phyloP scores from a whole-genome alignment of 1,140 invertebrate genomes.

The Ceratina australensis region DNA sequence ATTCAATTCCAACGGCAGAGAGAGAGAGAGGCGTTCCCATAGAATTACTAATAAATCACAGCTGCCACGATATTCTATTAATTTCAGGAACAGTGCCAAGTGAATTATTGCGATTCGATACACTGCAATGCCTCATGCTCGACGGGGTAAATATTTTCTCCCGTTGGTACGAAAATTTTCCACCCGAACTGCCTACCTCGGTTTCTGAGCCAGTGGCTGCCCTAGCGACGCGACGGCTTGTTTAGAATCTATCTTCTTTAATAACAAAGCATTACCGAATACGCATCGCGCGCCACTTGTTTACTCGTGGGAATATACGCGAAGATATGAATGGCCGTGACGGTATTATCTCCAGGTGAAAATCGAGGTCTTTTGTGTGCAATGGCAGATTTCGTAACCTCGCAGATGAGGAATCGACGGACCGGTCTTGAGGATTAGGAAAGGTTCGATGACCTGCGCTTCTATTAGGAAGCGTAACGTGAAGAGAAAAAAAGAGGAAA shows the following conservation, averaged over 20 bases:
- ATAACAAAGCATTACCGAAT: background rate
- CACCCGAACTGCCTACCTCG: background rate
- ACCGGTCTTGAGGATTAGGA: conserved; percentile 60
- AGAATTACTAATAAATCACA: conserved; percentile 61
- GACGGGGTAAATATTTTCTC: conserved; percentile 44
- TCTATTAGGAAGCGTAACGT: conserved; percentile 29
- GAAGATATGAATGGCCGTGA: background rate
- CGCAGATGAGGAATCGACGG: conserved; percentile 40
- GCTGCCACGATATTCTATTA: conserved; percentile 58
- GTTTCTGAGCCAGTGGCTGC: too few relatives aligned
- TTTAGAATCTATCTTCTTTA: background rate
- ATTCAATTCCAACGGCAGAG: conserved; percentile 39
- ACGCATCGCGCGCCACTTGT: background rate
- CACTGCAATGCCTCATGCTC: conserved; percentile 34
- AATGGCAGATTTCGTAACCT: conserved; percentile 49
- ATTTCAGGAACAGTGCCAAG: conserved; percentile 49
- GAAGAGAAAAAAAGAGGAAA: background rate
- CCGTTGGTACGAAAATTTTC: conserved; percentile 21
- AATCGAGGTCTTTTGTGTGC: background rate
- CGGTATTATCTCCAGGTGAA: conserved; percentile 25
- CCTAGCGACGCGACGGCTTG: background rate
- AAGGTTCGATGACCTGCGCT: conserved; percentile 48
- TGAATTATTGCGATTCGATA: conserved; percentile 56
- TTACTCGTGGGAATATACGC: background rate
- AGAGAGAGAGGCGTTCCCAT: conserved; percentile 33